Conservation (phyloP, 2,113 vertebrate genomes). For the Amphilophus citrinellus region DNA sequence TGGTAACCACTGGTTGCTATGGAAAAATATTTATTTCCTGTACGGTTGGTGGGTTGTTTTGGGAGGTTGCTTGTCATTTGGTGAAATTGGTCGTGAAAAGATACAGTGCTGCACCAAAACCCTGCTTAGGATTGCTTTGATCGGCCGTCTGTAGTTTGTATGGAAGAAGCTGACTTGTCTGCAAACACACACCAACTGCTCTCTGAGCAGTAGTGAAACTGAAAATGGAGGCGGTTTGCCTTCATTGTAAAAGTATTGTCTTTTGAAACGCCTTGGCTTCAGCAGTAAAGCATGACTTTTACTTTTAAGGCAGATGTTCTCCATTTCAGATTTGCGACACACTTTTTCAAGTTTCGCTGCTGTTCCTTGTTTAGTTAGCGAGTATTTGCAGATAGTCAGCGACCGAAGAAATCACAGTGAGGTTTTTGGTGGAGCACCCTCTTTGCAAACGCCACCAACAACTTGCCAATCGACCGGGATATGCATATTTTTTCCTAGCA, state of each 20-base stretch:
- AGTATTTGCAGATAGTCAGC: not conserved
- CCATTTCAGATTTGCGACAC: not conserved
- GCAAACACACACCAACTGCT: not conserved
- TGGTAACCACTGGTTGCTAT: no score
- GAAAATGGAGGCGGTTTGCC: not conserved
- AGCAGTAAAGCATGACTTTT: not conserved
- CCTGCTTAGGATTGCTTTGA: not conserved
- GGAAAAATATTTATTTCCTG: no score
- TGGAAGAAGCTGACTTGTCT: not conserved
- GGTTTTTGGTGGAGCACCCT: not conserved
- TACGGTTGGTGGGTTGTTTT: not conserved
- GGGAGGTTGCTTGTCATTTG: not conserved
- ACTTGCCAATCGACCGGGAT: not conserved
- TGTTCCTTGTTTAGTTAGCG: not conserved
- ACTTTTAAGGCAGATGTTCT: not conserved
- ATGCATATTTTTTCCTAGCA: not conserved
- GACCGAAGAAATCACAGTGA: not conserved
- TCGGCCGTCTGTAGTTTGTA: not conserved
- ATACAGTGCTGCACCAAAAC: not conserved
- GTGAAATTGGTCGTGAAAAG: not conserved
- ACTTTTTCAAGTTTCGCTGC: not conserved
- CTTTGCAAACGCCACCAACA: not conserved
- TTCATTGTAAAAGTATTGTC: not conserved
- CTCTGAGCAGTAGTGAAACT: not conserved
- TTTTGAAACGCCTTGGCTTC: not conserved